phyloP scores from a whole-genome alignment of 2,888 invertebrate species.

The Chirona hameri region DNA sequence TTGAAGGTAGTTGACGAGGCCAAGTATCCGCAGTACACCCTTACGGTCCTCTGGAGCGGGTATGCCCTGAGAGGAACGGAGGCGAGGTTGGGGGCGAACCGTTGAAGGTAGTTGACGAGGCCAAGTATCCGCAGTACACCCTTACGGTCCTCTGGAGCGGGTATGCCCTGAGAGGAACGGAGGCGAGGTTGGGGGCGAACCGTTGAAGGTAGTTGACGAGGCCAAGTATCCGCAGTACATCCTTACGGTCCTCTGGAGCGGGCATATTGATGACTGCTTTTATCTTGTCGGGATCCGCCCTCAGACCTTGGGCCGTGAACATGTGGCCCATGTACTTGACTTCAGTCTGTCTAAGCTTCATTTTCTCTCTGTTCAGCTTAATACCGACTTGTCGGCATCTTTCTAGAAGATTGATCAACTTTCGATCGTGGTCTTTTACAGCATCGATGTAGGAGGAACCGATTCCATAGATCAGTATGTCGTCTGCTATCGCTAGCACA shows the following conservation, averaged over 20 bases:
- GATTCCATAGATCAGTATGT: background rate
- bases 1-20: background rate
- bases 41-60: background rate
- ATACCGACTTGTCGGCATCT: background rate
- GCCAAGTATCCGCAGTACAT: too few relatives aligned
- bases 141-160: background rate
- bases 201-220: too few relatives aligned
- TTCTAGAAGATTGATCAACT: background rate
- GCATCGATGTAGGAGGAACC: background rate
- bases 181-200: too few relatives aligned
- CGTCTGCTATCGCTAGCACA: background rate
- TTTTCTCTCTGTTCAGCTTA: background rate
- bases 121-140: background rate
- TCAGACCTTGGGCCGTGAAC: too few relatives aligned
- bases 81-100: background rate
- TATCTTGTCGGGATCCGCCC: too few relatives aligned
- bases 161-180: background rate
- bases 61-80: too few relatives aligned
- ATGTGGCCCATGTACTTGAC: background rate
- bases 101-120: background rate
- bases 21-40: background rate
- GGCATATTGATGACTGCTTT: too few relatives aligned
- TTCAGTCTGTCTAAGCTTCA: background rate
- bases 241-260: too few relatives aligned
- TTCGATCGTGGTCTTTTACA: background rate